Conservation (phyloP, 2,888 invertebrate genomes). For the Lymantria dispar region DNA sequence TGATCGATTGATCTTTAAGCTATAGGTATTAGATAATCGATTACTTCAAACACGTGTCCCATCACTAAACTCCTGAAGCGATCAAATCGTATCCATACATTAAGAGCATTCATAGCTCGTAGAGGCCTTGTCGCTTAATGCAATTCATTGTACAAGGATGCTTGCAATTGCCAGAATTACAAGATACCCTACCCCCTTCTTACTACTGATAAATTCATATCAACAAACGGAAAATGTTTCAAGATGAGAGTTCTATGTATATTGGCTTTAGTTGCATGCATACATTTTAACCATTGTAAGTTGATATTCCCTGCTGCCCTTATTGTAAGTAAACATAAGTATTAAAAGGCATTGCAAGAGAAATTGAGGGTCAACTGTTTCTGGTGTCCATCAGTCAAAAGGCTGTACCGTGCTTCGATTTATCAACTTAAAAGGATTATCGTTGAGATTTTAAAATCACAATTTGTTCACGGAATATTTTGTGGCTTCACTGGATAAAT, state of each 20-base stretch:
- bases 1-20: too few relatives aligned
- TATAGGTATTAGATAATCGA: background rate
- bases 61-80: slow-evolving; percentile 57
- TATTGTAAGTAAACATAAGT: slow-evolving; percentile 35
- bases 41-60: slow-evolving; percentile 7
- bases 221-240: slow-evolving; percentile 24
- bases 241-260: slow-evolving; percentile 35
- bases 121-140: slow-evolving; percentile 70
- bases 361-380: slow-evolving; percentile 31
- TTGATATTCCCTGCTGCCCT: slow-evolving; percentile 31
- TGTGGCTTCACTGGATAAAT: background rate
- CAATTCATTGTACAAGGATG: slow-evolving; percentile 77
- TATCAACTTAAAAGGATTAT: slow-evolving; percentile 64
- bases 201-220: slow-evolving; percentile 19
- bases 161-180: slow-evolving; percentile 45
- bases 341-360: slow-evolving; percentile 22
- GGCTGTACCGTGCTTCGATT: slow-evolving; percentile 55
- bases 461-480: slow-evolving; percentile 10
- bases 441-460: slow-evolving; percentile 53
- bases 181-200: slow-evolving; percentile 33
- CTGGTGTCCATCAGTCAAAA: slow-evolving; percentile 51
- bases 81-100: slow-evolving; percentile 74
- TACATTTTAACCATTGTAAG: slow-evolving; percentile 46
- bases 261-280: slow-evolving; percentile 49
- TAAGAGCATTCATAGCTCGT: slow-evolving; percentile 70